Percentiles rank a stretch among this genome's conserved stretches.
Conservation (phyloP, 2,797 vertebrate genomes). For the Cossypha polioptera region DNA sequence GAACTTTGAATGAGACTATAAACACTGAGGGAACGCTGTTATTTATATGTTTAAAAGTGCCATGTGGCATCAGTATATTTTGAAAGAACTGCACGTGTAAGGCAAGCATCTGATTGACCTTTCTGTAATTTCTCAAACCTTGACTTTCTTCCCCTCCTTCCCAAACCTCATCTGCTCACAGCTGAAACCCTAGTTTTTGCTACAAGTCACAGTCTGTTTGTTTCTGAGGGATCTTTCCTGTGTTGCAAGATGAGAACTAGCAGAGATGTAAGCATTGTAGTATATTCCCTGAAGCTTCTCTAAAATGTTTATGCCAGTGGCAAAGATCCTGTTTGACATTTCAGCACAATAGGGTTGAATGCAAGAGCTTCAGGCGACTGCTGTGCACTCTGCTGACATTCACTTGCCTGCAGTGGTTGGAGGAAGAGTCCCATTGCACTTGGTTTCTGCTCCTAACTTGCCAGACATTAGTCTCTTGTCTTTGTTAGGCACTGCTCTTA, state of each 20-base stretch:
- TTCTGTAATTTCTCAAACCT: not conserved
- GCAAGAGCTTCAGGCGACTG: not conserved
- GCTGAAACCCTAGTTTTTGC: not conserved
- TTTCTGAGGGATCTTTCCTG: conserved; percentile 11
- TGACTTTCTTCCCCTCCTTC: not conserved
- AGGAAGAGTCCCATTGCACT: not conserved
- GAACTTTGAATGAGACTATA: not conserved
- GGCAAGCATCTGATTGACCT: not conserved
- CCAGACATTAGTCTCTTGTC: not conserved
- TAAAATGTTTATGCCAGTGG: conserved; percentile 54
- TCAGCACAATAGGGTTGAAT: conserved; percentile 18
- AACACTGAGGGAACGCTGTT: not conserved
- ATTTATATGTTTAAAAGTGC: not conserved
- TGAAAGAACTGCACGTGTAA: not conserved
- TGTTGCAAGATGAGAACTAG: not conserved
- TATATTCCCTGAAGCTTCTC: conserved; percentile 27
- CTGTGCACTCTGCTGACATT: not conserved
- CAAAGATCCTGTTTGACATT: conserved; percentile 57
- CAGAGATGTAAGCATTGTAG: not conserved
- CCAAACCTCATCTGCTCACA: not conserved
- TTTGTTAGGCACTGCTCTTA: not conserved
- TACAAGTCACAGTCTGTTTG: not conserved
- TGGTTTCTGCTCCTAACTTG: not conserved
- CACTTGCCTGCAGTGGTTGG: not conserved
- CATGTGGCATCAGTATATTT: not conserved